Conservation (phyloP, 2,888 invertebrate species). For the Blera fallax region DNA sequence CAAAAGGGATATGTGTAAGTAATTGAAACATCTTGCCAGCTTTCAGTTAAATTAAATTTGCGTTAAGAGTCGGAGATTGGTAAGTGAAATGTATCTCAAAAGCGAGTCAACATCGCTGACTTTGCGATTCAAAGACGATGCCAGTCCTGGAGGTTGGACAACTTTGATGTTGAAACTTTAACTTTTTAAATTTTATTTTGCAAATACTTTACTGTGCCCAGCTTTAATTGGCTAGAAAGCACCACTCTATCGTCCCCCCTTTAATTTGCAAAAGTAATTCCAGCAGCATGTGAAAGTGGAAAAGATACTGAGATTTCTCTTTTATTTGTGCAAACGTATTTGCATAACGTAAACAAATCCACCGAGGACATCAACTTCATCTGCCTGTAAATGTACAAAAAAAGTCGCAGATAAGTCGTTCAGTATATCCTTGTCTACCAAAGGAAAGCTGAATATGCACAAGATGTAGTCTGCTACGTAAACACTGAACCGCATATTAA, state of each 20-base stretch:
- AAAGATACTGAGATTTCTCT: not conserved
- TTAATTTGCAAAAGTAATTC: slow-evolving; percentile 16
- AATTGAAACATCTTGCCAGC: not conserved
- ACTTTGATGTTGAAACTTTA: too few relatives aligned
- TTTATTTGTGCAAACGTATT: not conserved
- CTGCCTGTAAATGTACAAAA: not conserved
- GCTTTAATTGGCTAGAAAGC: not conserved
- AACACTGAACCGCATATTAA: slow-evolving; percentile 57
- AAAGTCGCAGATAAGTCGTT: not conserved
- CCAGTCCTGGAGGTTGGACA: too few relatives aligned
- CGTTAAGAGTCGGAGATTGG: not conserved
- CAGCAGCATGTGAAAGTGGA: not conserved
- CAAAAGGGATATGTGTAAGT: not conserved
- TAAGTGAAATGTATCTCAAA: too few relatives aligned
- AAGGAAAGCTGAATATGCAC: not conserved
- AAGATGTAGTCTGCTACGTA: not conserved
- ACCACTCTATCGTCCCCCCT: not conserved
- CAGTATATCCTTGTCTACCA: not conserved
- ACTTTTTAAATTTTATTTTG: too few relatives aligned
- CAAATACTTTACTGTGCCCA: too few relatives aligned
- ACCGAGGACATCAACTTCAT: not conserved
- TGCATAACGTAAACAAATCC: not conserved
- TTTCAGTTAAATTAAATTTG: not conserved
- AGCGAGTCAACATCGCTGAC: too few relatives aligned
- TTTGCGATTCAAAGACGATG: not conserved